Evolutionary conservation across 2,113 vertebrate genomes (phyloP).

Genomic region (Tyrannus savana): DNA sequence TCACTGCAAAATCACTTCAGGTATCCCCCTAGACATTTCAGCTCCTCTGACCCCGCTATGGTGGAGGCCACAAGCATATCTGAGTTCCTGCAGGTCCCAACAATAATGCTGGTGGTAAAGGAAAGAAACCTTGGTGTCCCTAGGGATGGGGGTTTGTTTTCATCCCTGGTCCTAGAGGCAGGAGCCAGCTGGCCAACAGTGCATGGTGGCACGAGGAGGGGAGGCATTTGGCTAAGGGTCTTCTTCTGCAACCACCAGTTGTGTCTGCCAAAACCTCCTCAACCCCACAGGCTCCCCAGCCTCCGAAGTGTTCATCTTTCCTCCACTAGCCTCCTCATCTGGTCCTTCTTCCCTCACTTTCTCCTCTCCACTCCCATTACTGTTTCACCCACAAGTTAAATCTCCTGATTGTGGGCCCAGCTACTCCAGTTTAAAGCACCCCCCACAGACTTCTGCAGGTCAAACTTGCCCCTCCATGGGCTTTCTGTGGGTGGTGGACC

Average conservation of each 20-base stretch:
- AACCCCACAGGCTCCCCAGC: neutral
- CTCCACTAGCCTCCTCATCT: neutral
- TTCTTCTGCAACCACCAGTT: neutral
- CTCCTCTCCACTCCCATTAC: neutral
- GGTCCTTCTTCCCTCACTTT: neutral
- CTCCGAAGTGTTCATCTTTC: neutral
- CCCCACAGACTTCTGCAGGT: fast-evolving
- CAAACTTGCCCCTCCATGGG: fast-evolving
- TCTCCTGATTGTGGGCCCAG: neutral
- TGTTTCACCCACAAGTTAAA: neutral
- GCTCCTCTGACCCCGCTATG: fast-evolving
- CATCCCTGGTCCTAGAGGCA: neutral
- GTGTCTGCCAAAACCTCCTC: neutral
- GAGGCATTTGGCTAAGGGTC: neutral
- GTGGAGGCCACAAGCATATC: fast-evolving
- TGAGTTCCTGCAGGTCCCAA: neutral
- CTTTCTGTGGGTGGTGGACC: neutral
- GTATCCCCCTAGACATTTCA: neutral
- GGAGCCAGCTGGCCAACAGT: neutral
- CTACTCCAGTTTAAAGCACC: neutral
- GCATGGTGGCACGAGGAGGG: fast-evolving
- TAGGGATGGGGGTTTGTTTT: neutral
- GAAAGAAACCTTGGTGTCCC: neutral
- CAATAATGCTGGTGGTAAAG: neutral
- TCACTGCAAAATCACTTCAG: neutral